These are phyloP conservation scores for Carduelis carduelis DNA, from an alignment of 2,797 vertebrate species.

Conservation along the genomic window DNA sequence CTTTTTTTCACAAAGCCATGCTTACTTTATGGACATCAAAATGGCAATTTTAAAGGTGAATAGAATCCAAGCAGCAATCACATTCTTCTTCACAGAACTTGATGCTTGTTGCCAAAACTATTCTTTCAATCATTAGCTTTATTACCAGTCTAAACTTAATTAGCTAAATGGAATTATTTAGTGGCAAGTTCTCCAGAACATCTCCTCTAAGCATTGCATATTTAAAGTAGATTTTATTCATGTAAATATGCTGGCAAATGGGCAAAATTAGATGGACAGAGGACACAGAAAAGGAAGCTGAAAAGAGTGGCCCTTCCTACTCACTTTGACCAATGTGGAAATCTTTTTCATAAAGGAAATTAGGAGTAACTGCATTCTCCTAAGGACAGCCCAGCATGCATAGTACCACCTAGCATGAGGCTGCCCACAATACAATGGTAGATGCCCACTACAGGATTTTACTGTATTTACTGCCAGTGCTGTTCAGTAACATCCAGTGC, in stretches of 20 bases:
- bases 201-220: neutral
- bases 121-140: constrained; percentile 45
- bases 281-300: neutral
- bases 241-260: neutral
- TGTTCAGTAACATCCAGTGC: neutral
- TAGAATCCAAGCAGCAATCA: neutral
- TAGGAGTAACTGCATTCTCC: neutral
- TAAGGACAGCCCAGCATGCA: neutral
- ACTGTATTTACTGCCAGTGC: neutral
- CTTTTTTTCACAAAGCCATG: neutral
- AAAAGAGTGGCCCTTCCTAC: neutral
- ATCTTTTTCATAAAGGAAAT: neutral
- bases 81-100: neutral
- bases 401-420: neutral
- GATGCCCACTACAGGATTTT: neutral
- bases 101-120: neutral
- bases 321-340: neutral
- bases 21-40: neutral
- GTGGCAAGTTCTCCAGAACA: neutral
- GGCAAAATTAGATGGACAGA: neutral
- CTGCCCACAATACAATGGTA: neutral
- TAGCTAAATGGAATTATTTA: neutral
- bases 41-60: neutral
- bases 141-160: constrained; percentile 16
- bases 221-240: neutral